phyloP scores from a whole-genome alignment of 1,140 invertebrate genomes.

The Drosophila lacteicornis region DNA sequence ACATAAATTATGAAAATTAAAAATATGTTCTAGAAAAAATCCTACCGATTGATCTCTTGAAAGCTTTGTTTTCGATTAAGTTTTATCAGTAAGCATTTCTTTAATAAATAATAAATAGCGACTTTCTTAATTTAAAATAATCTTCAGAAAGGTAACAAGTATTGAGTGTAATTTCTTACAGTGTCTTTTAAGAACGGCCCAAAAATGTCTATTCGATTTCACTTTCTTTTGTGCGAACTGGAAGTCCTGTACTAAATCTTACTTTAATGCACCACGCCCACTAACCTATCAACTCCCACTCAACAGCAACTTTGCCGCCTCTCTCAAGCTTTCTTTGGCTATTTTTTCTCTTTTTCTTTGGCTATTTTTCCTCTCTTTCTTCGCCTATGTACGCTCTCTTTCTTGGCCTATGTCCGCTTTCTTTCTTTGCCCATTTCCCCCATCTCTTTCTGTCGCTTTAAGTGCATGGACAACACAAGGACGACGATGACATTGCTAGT shows the following conservation, averaged over 20 bases:
- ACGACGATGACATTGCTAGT: constrained; percentile 50
- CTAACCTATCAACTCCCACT: constrained; percentile 24
- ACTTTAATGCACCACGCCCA: constrained; percentile 46
- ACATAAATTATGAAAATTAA: not conserved
- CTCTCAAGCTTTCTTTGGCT: not conserved
- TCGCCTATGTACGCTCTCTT: not conserved
- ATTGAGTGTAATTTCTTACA: not conserved
- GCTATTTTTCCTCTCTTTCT: constrained; percentile 2
- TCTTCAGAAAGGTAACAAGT: no score
- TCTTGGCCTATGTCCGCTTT: not conserved
- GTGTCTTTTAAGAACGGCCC: not conserved
- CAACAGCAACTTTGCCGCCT: constrained; percentile 3
- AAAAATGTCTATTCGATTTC: constrained; percentile 15
- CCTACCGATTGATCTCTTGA: not conserved
- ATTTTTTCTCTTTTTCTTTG: not conserved
- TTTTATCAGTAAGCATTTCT: not conserved
- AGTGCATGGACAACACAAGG: constrained; percentile 42
- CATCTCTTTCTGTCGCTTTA: constrained; percentile 11
- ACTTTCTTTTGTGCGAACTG: constrained; percentile 26
- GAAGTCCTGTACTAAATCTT: constrained; percentile 28
- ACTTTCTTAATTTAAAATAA: no score
- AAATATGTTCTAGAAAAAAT: not conserved
- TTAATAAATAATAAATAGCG: no score
- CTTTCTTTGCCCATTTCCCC: not conserved
- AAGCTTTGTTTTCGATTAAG: no score